Evolutionary conservation across 1,140 invertebrate genomes (phyloP).

Genomic region (Parapsyche elsis): DNA sequence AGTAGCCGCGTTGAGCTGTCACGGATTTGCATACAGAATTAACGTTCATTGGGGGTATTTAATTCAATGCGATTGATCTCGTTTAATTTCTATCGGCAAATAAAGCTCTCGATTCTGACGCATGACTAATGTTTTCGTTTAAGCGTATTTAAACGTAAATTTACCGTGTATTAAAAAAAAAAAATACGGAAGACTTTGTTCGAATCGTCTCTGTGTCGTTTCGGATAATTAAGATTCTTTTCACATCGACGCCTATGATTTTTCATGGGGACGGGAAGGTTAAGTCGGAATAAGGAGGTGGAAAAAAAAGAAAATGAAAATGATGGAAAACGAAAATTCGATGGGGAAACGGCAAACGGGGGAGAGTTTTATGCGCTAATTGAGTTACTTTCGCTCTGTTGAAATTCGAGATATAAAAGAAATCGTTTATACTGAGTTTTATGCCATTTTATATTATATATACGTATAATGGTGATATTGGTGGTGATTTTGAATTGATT

Average conservation of each 20-base stretch:
- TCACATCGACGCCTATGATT: constrained; percentile 29
- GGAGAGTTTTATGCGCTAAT: constrained; percentile 47
- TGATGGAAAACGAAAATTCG: constrained; percentile 12
- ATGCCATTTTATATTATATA: background rate
- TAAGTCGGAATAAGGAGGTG: constrained; percentile 14
- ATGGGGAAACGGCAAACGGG: background rate
- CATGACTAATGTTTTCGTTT: too few species aligned
- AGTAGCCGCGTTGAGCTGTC: too few species aligned
- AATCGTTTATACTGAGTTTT: background rate
- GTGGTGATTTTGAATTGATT: background rate
- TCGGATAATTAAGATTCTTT: constrained; percentile 51
- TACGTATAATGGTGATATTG: background rate
- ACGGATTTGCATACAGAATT: too few species aligned
- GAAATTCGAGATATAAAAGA: constrained; percentile 1
- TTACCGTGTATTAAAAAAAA: too few species aligned
- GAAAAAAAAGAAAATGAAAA: constrained; percentile 29
- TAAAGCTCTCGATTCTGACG: too few species aligned
- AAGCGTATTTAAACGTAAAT: too few species aligned
- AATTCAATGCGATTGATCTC: too few species aligned
- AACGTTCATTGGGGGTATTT: too few species aligned
- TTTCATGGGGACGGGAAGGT: background rate
- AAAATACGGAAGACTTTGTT: too few species aligned
- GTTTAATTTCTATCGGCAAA: too few species aligned
- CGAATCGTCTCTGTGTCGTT: background rate
- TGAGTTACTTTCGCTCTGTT: constrained; percentile 47